phyloP scores from a whole-genome alignment of 2,113 vertebrate genomes.

The Ceyx melanurus region DNA sequence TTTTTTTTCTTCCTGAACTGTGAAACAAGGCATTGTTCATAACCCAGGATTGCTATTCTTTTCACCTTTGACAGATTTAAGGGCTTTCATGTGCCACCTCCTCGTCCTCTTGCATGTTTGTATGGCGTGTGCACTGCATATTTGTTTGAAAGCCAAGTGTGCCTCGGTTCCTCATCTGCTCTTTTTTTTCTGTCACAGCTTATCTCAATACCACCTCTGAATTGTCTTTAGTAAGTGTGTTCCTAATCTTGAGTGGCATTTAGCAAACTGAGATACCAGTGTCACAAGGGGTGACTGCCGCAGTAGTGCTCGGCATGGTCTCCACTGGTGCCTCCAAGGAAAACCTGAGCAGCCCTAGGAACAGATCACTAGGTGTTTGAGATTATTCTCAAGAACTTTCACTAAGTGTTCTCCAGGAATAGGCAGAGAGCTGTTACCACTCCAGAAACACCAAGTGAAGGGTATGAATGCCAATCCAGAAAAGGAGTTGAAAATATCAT shows the following conservation, averaged over 20 bases:
- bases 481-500: conserved; percentile 63
- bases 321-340: background rate
- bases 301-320: background rate
- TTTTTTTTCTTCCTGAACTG: background rate
- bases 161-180: conserved; percentile 37
- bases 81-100: conserved; percentile 37
- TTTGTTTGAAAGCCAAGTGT: conserved; percentile 28
- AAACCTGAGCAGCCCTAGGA: conserved; percentile 5
- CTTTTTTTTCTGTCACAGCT: conserved; percentile 20
- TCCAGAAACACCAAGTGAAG: conserved; percentile 61
- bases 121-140: background rate
- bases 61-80: conserved; percentile 44
- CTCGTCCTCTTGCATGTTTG: background rate
- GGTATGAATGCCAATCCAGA: conserved; percentile 58
- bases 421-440: conserved; percentile 69
- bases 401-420: conserved; percentile 53
- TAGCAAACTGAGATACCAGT: background rate
- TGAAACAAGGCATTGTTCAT: background rate
- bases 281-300: conserved; percentile 11
- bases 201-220: conserved; percentile 41
- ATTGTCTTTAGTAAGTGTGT: conserved; percentile 27
- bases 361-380: conserved; percentile 40
- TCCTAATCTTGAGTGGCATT: conserved; percentile 23
- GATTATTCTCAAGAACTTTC: conserved; percentile 55
- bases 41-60: background rate